Conservation (phyloP, 1,140 invertebrate genomes). For the Eufriesea mexicana region DNA sequence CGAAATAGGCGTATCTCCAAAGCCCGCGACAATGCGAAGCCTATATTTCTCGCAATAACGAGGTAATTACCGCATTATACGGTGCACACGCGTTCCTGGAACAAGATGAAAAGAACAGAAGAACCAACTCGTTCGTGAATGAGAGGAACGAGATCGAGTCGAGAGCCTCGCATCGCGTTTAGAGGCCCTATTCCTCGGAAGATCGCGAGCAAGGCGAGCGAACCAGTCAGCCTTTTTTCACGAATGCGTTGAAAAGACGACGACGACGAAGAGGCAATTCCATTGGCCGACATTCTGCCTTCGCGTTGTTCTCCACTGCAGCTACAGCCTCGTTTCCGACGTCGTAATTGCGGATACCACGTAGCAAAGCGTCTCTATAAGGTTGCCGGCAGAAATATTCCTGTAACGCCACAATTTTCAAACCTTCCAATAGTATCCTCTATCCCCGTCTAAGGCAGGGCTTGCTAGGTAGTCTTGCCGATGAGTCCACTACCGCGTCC, state of each 20-base stretch:
- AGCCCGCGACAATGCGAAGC: not conserved
- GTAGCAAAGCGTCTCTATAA: conserved; percentile 4
- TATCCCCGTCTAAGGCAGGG: no score
- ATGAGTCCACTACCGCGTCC: no score
- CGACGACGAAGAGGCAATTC: not conserved
- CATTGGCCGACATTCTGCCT: not conserved
- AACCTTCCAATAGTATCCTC: no score
- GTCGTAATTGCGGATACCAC: conserved; percentile 46
- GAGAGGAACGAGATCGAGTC: not conserved
- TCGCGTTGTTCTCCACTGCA: not conserved
- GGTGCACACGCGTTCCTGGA: not conserved
- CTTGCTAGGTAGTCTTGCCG: no score
- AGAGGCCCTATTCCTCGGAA: not conserved
- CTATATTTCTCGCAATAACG: not conserved
- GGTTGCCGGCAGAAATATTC: no score
- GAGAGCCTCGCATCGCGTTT: not conserved
- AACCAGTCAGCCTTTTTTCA: not conserved
- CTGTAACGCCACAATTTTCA: no score
- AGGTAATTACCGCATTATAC: not conserved
- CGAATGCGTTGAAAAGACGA: not conserved
- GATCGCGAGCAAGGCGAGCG: not conserved
- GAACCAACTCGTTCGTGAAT: not conserved
- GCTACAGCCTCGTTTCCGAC: not conserved
- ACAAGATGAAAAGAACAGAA: not conserved
- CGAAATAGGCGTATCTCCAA: no score